These are phyloP conservation scores for Saccopteryx leptura DNA, from an alignment of 2,113 vertebrate species.

Conservation along the genomic window DNA sequence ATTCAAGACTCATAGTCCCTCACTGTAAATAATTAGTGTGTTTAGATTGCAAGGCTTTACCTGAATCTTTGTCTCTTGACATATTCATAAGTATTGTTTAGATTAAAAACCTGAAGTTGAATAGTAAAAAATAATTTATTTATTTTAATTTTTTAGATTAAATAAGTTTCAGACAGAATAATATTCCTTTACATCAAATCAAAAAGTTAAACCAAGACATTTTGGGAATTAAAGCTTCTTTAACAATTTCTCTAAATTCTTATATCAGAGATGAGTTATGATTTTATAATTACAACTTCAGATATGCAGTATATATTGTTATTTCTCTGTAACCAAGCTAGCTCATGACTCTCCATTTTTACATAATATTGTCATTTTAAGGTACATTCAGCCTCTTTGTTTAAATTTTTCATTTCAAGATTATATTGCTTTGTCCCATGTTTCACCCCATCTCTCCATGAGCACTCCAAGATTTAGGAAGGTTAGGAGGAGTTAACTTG, in stretches of 20 bases:
- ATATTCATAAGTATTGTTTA: not conserved
- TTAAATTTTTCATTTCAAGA: conserved; percentile 11
- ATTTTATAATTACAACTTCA: not conserved
- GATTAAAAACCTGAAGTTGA: conserved; percentile 25
- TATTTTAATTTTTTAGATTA: conserved; percentile 14
- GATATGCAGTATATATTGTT: not conserved
- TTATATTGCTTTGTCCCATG: not conserved
- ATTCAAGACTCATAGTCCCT: not conserved
- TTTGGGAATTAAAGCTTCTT: not conserved
- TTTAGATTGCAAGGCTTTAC: not conserved
- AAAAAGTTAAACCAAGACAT: not conserved
- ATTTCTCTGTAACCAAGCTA: not conserved
- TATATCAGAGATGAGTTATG: not conserved
- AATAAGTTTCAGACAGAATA: not conserved
- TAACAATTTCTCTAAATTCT: not conserved
- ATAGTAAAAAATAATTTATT: not conserved
- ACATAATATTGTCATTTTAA: not conserved
- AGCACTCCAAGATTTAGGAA: not conserved
- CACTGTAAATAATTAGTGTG: not conserved
- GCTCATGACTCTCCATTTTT: not conserved
- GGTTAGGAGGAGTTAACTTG: not conserved
- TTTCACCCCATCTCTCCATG: not conserved
- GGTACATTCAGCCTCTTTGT: not conserved
- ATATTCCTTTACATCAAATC: not conserved
- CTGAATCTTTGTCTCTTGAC: not conserved